phyloP scores from a whole-genome alignment of 1,140 invertebrate genomes.

The Lepidurus couesii region DNA sequence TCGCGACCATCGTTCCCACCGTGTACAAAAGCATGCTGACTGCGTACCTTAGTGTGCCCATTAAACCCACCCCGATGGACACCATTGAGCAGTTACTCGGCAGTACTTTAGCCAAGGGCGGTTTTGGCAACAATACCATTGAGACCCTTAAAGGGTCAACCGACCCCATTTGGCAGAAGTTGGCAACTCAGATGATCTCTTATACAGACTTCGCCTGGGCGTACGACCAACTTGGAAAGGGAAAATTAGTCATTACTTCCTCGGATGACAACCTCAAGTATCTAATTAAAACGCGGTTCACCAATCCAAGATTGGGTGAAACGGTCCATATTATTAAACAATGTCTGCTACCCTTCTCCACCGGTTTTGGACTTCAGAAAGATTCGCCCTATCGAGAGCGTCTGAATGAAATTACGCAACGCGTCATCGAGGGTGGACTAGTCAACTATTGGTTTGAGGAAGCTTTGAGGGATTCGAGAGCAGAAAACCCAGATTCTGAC shows the following conservation, averaged over 20 bases:
- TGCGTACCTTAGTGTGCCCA: conserved; percentile 25
- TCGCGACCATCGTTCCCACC: conserved; percentile 30
- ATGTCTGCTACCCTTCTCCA: not conserved
- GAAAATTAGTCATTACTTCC: not conserved
- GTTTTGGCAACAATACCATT: not conserved
- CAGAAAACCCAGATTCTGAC: not conserved
- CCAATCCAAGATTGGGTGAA: not conserved
- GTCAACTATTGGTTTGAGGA: conserved; percentile 20
- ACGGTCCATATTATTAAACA: conserved; percentile 21
- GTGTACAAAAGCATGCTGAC: conserved; percentile 29
- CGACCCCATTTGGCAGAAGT: conserved; percentile 6
- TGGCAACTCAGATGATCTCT: conserved; percentile 8
- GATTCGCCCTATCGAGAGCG: not conserved
- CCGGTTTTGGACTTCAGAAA: conserved; percentile 25
- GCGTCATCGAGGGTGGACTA: conserved; percentile 23
- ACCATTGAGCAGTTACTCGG: conserved; percentile 28
- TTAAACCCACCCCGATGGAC: conserved; percentile 24
- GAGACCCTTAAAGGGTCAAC: conserved; percentile 23
- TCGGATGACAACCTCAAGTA: conserved; percentile 20
- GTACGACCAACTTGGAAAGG: not conserved
- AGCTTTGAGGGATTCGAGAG: not conserved
- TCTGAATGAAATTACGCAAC: not conserved
- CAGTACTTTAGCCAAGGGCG: conserved; percentile 24
- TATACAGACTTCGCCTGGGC: conserved; percentile 1
- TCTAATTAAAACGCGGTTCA: not conserved